These are phyloP conservation scores for Cryptocheilus praepositus DNA, from an alignment of 2,888 invertebrate species.

Conservation along the genomic window DNA sequence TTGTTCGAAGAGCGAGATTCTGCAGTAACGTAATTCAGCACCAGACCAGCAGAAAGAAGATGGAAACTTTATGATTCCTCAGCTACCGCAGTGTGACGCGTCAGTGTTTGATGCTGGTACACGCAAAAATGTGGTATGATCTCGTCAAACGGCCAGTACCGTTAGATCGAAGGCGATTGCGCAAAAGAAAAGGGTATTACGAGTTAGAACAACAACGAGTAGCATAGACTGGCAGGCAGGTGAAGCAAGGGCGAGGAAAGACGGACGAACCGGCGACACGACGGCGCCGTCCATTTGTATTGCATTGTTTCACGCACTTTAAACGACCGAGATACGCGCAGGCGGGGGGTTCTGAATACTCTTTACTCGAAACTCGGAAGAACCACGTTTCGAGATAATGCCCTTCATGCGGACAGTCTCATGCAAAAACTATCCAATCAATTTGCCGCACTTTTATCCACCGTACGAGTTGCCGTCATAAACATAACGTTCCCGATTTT, in stretches of 20 bases:
- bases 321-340: slow-evolving; percentile 43
- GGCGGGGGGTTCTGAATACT: background rate
- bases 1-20: no score
- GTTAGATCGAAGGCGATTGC: no score
- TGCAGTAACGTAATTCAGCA: no score
- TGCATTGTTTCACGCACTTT: slow-evolving; percentile 67
- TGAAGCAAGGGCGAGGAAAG: background rate
- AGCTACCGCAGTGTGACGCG: no score
- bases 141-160: no score
- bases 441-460: background rate
- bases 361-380: slow-evolving; percentile 17
- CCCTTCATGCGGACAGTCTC: background rate
- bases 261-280: slow-evolving; percentile 45
- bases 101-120: no score
- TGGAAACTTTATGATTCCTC: no score
- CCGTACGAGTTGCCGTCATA: no score
- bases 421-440: background rate
- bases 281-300: slow-evolving; percentile 62
- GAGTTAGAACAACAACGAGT: background rate
- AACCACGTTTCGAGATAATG: slow-evolving; percentile 25
- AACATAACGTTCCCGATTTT: no score
- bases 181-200: background rate
- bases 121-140: no score
- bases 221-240: no score
- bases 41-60: no score